Percentiles rank a stretch among this genome's conserved stretches.
phyloP scores from a whole-genome alignment of 2,113 vertebrate genomes.

The Amphiprion ocellaris region DNA sequence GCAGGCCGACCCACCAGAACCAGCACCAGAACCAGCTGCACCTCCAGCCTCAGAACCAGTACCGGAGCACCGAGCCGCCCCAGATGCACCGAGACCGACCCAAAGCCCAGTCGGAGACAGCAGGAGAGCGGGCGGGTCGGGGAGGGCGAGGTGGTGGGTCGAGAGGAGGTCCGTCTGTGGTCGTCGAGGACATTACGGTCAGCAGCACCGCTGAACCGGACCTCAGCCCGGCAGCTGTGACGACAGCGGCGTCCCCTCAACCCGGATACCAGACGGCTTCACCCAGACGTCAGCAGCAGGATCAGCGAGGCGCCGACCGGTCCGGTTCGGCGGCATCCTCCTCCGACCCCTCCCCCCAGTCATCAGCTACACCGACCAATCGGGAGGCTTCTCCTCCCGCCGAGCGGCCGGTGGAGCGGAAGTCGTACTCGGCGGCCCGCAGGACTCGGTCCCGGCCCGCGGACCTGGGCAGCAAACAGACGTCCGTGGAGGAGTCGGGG shows the following conservation, averaged over 20 bases:
- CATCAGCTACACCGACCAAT: slow-evolving; percentile 45
- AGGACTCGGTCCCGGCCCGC: slow-evolving; percentile 93
- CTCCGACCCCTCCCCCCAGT: slow-evolving; percentile 35
- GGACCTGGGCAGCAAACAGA: slow-evolving; percentile 91
- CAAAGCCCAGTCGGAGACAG: slow-evolving; percentile 27
- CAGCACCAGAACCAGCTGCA: slow-evolving; percentile 45
- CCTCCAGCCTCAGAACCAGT: slow-evolving; percentile 47
- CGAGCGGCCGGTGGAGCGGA: slow-evolving; percentile 92
- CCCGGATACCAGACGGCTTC: slow-evolving; percentile 58
- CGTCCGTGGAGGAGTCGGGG: slow-evolving; percentile 85
- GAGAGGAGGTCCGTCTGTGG: slow-evolving; percentile 49
- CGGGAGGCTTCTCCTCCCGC: slow-evolving; percentile 78
- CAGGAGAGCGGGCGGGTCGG: slow-evolving; percentile 56
- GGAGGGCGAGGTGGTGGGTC: slow-evolving; percentile 22
- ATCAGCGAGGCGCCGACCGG: slow-evolving; percentile 16
- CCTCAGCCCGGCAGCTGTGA: background rate
- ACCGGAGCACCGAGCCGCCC: slow-evolving; percentile 58
- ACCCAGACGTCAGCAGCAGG: slow-evolving; percentile 74
- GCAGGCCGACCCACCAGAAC: slow-evolving; percentile 56
- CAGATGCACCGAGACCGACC: slow-evolving; percentile 54
- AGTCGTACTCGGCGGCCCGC: slow-evolving; percentile 94
- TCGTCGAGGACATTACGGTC: slow-evolving; percentile 61
- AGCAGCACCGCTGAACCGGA: slow-evolving; percentile 64
- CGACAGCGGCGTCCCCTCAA: background rate
- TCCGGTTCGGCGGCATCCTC: slow-evolving; percentile 48